phyloP scores from a whole-genome alignment of 1,140 invertebrate species.

The Centruroides vittatus region DNA sequence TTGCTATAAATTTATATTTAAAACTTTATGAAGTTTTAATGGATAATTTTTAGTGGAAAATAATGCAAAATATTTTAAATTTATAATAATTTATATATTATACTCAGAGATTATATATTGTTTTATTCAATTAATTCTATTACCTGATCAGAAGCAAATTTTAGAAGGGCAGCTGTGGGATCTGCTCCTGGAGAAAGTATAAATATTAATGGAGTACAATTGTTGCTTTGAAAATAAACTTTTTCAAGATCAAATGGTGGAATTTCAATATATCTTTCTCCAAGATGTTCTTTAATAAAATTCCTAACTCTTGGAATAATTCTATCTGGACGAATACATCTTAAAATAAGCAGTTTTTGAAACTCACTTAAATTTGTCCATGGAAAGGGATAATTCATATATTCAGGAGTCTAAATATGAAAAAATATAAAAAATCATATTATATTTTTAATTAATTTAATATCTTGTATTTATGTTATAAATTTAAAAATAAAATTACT shows the following conservation, averaged over 20 bases:
- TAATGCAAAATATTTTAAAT: too few species aligned
- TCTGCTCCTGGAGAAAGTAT: constrained; percentile 39
- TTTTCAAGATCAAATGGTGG: constrained; percentile 38
- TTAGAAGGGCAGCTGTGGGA: constrained; percentile 36
- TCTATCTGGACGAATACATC: constrained; percentile 42
- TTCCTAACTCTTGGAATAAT: constrained; percentile 63
- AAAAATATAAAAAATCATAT: too few species aligned
- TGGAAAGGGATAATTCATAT: too few species aligned
- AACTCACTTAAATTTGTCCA: constrained; percentile 19
- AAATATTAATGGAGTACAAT: constrained; percentile 35
- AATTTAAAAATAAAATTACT: too few species aligned
- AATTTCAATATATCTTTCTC: constrained; percentile 37
- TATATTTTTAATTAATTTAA: too few species aligned
- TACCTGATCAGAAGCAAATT: constrained; percentile 39
- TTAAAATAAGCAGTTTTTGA: constrained; percentile 35
- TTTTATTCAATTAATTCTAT: not conserved
- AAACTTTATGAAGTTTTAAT: too few species aligned
- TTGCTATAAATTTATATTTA: too few species aligned
- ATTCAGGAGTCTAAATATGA: too few species aligned
- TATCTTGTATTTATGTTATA: too few species aligned
- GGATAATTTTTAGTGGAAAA: too few species aligned
- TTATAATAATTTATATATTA: too few species aligned
- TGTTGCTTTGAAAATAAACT: constrained; percentile 36
- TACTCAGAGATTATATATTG: too few species aligned
- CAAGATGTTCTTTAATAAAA: constrained; percentile 36